These are phyloP conservation scores for Phragmatobia fuliginosa DNA, from an alignment of 2,888 invertebrate genomes.

Conservation along the genomic window DNA sequence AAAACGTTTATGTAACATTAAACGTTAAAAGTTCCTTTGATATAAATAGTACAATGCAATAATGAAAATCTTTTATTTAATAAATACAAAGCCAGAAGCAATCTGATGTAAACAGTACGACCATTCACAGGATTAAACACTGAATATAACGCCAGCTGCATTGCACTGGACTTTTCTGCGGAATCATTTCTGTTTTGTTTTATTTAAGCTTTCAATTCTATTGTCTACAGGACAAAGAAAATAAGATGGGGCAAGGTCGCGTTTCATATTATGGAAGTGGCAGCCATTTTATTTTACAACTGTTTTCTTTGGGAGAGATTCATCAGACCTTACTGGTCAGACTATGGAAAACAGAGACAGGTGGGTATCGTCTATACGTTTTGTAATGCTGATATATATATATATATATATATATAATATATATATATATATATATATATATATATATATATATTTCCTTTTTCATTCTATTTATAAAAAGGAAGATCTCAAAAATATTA, in stretches of 20 bases:
- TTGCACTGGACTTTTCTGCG: not conserved
- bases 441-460: too few relatives aligned
- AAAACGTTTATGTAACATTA: not conserved
- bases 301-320: slow-evolving; percentile 94
- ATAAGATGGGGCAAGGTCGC: slow-evolving; percentile 92
- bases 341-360: slow-evolving; percentile 86
- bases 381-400: slow-evolving; percentile 6
- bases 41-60: not conserved
- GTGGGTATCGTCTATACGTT: slow-evolving; percentile 48
- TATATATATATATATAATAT: too few relatives aligned
- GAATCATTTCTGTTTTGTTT: not conserved
- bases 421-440: too few relatives aligned
- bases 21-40: not conserved
- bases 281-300: slow-evolving; percentile 92
- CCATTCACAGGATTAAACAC: slow-evolving; percentile 3
- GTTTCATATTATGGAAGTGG: slow-evolving; percentile 90
- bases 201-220: slow-evolving; percentile 28
- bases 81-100: not conserved
- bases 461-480: not conserved
- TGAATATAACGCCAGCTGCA: slow-evolving; percentile 3
- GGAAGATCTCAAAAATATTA: not conserved
- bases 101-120: not conserved
- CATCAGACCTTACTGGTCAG: slow-evolving; percentile 89
- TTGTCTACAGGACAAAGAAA: slow-evolving; percentile 87
- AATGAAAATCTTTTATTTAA: not conserved